Percentiles rank a stretch among this genome's conserved stretches.
Evolutionary conservation across 2,113 vertebrate genomes (phyloP).

Genomic region (Periophthalmodon schlosseri): DNA sequence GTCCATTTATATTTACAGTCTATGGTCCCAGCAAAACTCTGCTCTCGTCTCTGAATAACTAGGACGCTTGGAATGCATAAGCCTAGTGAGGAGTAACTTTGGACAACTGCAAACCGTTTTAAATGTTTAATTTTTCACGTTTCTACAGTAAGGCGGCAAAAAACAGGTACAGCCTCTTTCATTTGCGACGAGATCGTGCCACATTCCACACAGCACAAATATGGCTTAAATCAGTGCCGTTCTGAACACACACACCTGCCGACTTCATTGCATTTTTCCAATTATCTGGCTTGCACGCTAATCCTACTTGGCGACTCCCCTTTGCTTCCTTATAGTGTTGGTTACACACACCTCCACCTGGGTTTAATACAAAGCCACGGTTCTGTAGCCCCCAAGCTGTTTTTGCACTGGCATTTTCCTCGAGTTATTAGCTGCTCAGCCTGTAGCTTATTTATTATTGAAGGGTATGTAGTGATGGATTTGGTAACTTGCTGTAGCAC

Average conservation of each 20-base stretch:
- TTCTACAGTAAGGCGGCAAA: no score
- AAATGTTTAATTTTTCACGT: no score
- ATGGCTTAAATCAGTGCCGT: neutral
- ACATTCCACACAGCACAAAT: constrained; percentile 1
- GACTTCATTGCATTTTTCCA: constrained; percentile 17
- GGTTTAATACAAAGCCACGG: constrained; percentile 39
- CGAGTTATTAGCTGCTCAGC: constrained; percentile 48
- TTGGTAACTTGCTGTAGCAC: constrained; percentile 41
- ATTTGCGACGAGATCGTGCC: no score
- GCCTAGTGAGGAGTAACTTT: no score
- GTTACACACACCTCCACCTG: constrained; percentile 18
- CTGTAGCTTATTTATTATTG: constrained; percentile 56
- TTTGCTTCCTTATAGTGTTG: constrained; percentile 28
- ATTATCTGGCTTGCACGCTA: constrained; percentile 12
- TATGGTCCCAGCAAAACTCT: no score
- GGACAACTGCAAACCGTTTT: no score
- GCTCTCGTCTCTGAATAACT: no score
- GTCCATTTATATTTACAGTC: no score
- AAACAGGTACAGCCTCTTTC: no score
- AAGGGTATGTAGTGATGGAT: constrained; percentile 57
- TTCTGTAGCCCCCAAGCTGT: constrained; percentile 36
- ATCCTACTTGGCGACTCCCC: constrained; percentile 27
- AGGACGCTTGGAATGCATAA: no score
- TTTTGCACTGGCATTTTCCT: constrained; percentile 32
- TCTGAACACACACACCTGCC: constrained; percentile 15